Conservation (phyloP, 2,888 invertebrate genomes). For the Idaea aversata region DNA sequence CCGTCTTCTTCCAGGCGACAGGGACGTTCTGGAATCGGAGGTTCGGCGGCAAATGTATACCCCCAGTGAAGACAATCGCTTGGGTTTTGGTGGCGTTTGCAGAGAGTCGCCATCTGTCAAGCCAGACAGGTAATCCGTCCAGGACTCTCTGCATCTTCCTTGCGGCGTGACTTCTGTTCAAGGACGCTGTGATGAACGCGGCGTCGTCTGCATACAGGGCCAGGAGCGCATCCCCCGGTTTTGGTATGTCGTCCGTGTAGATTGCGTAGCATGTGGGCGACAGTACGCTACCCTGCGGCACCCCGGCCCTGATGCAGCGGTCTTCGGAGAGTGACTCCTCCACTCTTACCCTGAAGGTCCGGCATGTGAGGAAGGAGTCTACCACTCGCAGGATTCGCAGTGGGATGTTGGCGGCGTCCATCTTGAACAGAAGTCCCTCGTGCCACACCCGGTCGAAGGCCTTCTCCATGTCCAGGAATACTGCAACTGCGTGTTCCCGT, state of each 20-base stretch:
- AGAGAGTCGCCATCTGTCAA: no score
- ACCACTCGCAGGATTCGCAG: background rate
- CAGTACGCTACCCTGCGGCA: no score
- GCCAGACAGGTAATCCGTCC: conserved; percentile 15
- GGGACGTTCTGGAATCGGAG: no score
- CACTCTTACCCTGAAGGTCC: background rate
- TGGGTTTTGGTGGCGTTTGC: no score
- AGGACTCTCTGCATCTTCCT: conserved; percentile 16
- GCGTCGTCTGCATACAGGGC: no score
- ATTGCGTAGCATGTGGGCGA: no score
- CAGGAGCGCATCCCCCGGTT: background rate
- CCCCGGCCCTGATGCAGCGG: no score
- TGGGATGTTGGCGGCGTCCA: background rate
- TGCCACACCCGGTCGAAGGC: background rate
- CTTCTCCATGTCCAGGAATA: conserved; percentile 31
- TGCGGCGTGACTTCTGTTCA: background rate
- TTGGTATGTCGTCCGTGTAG: background rate
- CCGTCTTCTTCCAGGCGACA: background rate
- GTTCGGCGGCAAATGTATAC: no score
- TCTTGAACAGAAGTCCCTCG: background rate
- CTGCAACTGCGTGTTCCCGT: conserved; percentile 19
- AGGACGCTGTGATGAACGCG: no score
- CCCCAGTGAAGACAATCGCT: no score
- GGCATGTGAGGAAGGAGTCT: background rate
- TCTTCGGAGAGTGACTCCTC: no score